phyloP scores from a whole-genome alignment of 2,888 invertebrate species.

The Agrilus cyanescens region DNA sequence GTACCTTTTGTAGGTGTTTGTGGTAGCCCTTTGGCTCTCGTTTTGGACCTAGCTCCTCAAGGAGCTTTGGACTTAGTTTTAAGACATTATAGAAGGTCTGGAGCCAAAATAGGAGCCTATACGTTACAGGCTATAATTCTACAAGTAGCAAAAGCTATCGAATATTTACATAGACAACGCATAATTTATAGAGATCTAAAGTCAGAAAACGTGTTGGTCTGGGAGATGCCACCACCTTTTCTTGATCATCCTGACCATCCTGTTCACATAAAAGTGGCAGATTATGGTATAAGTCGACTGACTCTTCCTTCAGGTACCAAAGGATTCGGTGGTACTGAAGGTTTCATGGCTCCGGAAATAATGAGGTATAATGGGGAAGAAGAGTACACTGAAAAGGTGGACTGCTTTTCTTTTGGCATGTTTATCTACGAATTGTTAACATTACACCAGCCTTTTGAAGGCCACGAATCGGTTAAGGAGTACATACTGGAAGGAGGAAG shows the following conservation, averaged over 20 bases:
- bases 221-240: slow-evolving; percentile 82
- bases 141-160: slow-evolving; percentile 88
- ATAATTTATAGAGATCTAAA: slow-evolving; percentile 91
- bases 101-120: slow-evolving; percentile 67
- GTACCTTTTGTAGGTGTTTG: slow-evolving; percentile 87
- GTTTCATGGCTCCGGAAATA: slow-evolving; percentile 99
- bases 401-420: slow-evolving; percentile 99
- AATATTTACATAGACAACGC: slow-evolving; percentile 85
- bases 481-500: slow-evolving; percentile 90
- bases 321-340: slow-evolving; percentile 97
- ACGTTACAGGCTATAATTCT: slow-evolving; percentile 75
- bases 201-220: slow-evolving; percentile 97
- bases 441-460: slow-evolving; percentile 88
- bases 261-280: slow-evolving; percentile 88
- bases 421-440: slow-evolving; percentile 92
- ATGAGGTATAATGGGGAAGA: slow-evolving; percentile 97
- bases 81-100: slow-evolving; percentile 74
- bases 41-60: slow-evolving; percentile 82
- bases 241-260: slow-evolving; percentile 52
- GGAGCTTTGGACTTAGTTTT: slow-evolving; percentile 81
- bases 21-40: slow-evolving; percentile 75
- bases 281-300: slow-evolving; percentile 88
- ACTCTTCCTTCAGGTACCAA: slow-evolving; percentile 86
- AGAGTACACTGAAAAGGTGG: slow-evolving; percentile 97
- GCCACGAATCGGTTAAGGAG: slow-evolving; percentile 93